These are phyloP conservation scores for Noctua comes DNA, from an alignment of 2,888 invertebrate species.

Conservation along the genomic window DNA sequence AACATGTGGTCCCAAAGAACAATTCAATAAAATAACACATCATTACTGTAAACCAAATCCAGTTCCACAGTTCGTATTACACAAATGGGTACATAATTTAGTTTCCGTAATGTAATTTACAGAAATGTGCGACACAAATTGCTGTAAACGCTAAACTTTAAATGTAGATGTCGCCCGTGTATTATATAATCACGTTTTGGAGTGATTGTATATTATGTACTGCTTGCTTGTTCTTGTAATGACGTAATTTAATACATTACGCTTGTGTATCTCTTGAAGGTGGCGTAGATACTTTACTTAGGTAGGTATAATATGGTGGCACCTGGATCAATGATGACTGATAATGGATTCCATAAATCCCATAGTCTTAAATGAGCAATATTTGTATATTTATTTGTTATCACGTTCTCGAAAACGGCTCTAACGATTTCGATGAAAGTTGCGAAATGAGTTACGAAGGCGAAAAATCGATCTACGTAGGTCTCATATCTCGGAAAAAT, in stretches of 20 bases:
- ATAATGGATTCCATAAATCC: neutral
- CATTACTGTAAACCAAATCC: constrained; percentile 24
- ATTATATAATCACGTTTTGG: constrained; percentile 35
- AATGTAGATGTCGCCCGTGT: constrained; percentile 33
- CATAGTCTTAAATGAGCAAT: too few relatives aligned
- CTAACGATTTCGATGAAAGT: too few relatives aligned
- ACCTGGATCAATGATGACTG: neutral
- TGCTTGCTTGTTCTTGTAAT: constrained; percentile 10
- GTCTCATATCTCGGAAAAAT: too few relatives aligned
- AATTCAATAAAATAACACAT: constrained; percentile 8
- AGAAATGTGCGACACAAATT: constrained; percentile 30
- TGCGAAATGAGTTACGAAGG: too few relatives aligned
- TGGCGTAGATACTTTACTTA: neutral
- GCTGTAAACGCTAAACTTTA: constrained; percentile 46
- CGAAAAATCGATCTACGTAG: too few relatives aligned
- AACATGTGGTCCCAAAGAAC: neutral
- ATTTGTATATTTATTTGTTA: too few relatives aligned
- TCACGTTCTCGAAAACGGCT: too few relatives aligned
- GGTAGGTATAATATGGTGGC: neutral
- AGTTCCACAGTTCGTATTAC: constrained; percentile 26
- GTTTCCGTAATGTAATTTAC: constrained; percentile 42
- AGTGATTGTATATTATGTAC: constrained; percentile 25
- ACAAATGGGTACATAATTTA: constrained; percentile 32
- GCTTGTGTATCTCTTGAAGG: neutral
- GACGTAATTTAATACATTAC: constrained; percentile 20